Percentiles rank a stretch among this genome's conserved stretches.
phyloP scores from a whole-genome alignment of 1,140 invertebrate species.

The Dreissena rostriformis region DNA sequence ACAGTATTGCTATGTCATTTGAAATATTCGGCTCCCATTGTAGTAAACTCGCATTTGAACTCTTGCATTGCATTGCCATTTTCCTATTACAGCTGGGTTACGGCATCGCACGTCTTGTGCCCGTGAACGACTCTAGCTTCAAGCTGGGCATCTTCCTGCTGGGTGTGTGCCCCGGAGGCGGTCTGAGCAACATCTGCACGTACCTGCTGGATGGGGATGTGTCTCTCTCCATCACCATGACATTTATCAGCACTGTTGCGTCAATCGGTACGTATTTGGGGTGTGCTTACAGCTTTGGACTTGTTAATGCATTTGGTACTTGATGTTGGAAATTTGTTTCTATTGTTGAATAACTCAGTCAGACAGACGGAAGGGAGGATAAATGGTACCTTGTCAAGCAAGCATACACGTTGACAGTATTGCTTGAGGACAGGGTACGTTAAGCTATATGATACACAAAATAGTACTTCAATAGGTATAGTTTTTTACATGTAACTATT shows the following conservation, averaged over 20 bases:
- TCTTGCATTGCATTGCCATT: neutral
- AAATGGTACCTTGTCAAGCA: neutral
- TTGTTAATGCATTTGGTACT: too few relatives aligned
- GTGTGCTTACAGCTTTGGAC: too few relatives aligned
- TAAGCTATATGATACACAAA: neutral
- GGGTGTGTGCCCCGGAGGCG: conserved; percentile 81
- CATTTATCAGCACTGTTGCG: conserved; percentile 67
- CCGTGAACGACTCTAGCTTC: conserved; percentile 41
- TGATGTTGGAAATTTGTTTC: neutral
- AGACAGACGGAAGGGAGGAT: neutral
- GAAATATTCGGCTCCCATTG: too few relatives aligned
- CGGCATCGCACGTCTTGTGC: conserved; percentile 7
- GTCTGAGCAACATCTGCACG: conserved; percentile 82
- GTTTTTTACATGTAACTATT: too few relatives aligned
- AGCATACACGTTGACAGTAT: neutral
- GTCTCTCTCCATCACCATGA: conserved; percentile 81
- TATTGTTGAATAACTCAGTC: neutral
- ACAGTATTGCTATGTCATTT: too few relatives aligned
- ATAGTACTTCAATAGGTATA: neutral
- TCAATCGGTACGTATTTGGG: conserved; percentile 47
- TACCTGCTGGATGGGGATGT: conserved; percentile 82
- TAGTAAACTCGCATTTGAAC: too few relatives aligned
- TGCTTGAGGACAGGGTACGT: neutral
- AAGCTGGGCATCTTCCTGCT: conserved; percentile 80
- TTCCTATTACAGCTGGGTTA: conserved; percentile 32